These are phyloP conservation scores for Phytoseiulus persimilis DNA, from an alignment of 2,888 invertebrate species.

Conservation along the genomic window DNA sequence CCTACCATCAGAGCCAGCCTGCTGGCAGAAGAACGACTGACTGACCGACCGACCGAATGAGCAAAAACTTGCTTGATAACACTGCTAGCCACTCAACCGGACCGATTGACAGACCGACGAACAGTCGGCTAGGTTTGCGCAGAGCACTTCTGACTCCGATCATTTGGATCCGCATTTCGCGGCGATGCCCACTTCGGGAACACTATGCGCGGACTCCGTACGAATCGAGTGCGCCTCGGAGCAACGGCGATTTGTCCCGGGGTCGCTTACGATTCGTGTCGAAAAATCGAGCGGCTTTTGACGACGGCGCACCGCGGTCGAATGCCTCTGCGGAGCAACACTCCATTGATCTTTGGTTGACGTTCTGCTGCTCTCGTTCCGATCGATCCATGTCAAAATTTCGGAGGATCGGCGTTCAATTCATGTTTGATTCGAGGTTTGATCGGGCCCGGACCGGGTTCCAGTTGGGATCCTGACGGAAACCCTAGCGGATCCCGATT, in stretches of 20 bases:
- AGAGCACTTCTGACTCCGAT: neutral
- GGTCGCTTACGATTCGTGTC: neutral
- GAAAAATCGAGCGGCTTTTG: neutral
- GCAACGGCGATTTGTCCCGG: neutral
- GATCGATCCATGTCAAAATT: neutral
- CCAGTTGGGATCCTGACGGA: neutral
- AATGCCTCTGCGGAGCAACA: neutral
- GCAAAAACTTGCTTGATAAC: constrained; percentile 5
- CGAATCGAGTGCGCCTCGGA: neutral
- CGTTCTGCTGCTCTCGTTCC: neutral
- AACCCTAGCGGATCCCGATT: neutral
- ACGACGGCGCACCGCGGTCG: neutral
- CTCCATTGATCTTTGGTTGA: neutral
- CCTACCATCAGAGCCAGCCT: neutral
- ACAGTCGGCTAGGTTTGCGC: neutral
- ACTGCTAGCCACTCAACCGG: neutral
- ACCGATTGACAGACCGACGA: neutral
- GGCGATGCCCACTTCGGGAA: neutral
- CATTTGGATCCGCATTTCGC: neutral
- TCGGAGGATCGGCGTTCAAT: neutral
- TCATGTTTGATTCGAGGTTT: neutral
- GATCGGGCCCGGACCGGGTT: neutral
- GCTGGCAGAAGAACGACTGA: neutral
- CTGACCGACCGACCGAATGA: neutral
- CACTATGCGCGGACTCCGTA: neutral